Percentiles rank a stretch among this genome's conserved stretches.
phyloP scores from a whole-genome alignment of 2,113 vertebrate species.

The Xyliphius kryptos region DNA sequence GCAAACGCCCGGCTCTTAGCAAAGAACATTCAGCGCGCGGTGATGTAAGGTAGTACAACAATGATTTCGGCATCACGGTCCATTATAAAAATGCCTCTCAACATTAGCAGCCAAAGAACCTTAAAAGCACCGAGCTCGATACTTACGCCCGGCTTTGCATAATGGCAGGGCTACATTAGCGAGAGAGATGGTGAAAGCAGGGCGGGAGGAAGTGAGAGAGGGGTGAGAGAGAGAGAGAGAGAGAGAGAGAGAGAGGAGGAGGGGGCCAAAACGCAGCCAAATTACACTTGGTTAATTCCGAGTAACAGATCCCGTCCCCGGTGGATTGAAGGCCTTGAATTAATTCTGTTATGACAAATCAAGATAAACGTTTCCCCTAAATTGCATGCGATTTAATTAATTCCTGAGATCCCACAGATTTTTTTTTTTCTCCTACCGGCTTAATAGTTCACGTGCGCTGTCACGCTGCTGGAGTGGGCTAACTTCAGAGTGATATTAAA shows the following conservation, averaged over 20 bases:
- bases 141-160: conserved; percentile 89
- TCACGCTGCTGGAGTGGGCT: conserved; percentile 96
- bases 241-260: conserved; percentile 36
- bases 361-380: conserved; percentile 99
- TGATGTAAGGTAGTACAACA: conserved; percentile 67
- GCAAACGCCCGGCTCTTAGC: conserved; percentile 62
- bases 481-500: conserved; percentile 99
- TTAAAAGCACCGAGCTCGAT: conserved; percentile 97
- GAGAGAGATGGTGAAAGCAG: conserved; percentile 43
- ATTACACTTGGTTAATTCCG: conserved; percentile 99
- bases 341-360: conserved; percentile 99
- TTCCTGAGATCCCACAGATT: conserved; percentile 96
- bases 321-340: conserved; percentile 99
- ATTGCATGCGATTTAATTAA: conserved; percentile 99
- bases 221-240: conserved; percentile 33
- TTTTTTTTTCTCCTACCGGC: conserved; percentile 36
- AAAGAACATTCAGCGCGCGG: conserved; percentile 58
- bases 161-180: conserved; percentile 90
- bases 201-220: conserved; percentile 7
- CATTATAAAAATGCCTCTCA: conserved; percentile 89
- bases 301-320: conserved; percentile 99
- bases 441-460: conserved; percentile 97
- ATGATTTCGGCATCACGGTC: conserved; percentile 83
- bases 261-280: conserved; percentile 74
- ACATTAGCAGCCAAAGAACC: conserved; percentile 91